phyloP scores from a whole-genome alignment of 2,888 invertebrate genomes.

The Cheilosia pagana region DNA sequence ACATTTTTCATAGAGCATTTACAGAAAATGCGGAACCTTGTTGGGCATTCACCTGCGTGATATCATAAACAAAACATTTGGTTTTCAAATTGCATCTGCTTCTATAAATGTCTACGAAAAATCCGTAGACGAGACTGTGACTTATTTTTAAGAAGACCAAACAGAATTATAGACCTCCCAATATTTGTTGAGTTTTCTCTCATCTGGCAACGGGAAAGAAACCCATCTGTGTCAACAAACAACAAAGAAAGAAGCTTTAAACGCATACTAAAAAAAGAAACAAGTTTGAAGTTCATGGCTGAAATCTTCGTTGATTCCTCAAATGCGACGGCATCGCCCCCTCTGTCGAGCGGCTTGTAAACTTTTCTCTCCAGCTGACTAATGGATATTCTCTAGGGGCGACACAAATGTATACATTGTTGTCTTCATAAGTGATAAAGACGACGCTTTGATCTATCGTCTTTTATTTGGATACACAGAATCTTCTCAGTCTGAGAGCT shows the following conservation, averaged over 20 bases:
- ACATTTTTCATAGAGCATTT: background rate
- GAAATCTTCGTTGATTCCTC: background rate
- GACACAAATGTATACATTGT: slow-evolving; percentile 6
- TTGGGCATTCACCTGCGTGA: slow-evolving; percentile 40
- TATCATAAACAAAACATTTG: background rate
- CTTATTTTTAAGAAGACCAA: slow-evolving; percentile 31
- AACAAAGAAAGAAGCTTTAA: slow-evolving; percentile 22
- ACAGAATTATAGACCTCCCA: background rate
- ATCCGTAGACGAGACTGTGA: slow-evolving; percentile 11
- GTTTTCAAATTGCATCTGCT: background rate
- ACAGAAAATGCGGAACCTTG: background rate
- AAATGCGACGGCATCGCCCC: background rate
- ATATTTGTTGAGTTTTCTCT: slow-evolving; percentile 9
- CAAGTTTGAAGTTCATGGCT: slow-evolving; percentile 54
- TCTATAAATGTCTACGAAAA: background rate
- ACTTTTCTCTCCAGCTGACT: background rate
- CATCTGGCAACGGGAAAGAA: background rate
- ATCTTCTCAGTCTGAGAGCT: background rate
- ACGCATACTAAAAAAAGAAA: slow-evolving; percentile 7
- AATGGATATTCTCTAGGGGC: background rate
- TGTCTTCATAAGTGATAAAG: background rate
- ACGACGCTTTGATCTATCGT: background rate
- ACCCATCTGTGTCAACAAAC: slow-evolving; percentile 38
- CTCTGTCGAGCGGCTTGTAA: background rate
- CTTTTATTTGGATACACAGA: background rate